phyloP scores from a whole-genome alignment of 2,888 invertebrate species.

The Meandrusa payeni region DNA sequence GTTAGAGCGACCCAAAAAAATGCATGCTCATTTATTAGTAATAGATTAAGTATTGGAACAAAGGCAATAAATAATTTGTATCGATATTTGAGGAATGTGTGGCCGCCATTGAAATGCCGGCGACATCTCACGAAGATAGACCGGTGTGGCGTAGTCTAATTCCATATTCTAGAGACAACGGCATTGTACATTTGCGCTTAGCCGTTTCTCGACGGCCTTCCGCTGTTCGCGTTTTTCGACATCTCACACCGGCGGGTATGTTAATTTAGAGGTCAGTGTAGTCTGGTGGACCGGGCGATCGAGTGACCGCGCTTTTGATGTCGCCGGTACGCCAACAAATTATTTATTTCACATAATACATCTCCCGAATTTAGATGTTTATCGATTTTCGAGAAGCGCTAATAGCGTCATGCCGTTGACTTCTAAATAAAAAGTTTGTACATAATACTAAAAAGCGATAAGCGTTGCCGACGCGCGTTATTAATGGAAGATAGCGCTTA shows the following conservation, averaged over 20 bases:
- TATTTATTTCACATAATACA: conserved; percentile 68
- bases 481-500: conserved; percentile 20
- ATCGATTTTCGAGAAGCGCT: conserved; percentile 71
- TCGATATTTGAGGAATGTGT: conserved; percentile 65
- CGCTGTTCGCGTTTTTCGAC: conserved; percentile 12
- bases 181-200: conserved; percentile 44
- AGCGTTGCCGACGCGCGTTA: conserved; percentile 16
- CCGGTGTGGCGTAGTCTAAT: conserved; percentile 48
- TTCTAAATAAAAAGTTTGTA: conserved; percentile 8
- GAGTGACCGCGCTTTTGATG: conserved; percentile 54
- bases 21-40: no score
- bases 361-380: conserved; percentile 66
- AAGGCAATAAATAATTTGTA: conserved; percentile 64
- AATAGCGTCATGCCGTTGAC: conserved; percentile 54
- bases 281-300: conserved; percentile 24
- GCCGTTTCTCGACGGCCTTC: conserved; percentile 27
- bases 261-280: conserved; percentile 36
- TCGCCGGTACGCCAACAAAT: conserved; percentile 54
- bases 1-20: no score
- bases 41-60: conserved; percentile 41
- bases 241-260: conserved; percentile 22
- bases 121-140: conserved; percentile 55
- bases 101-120: conserved; percentile 64
- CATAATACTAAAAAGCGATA: conserved; percentile 6
- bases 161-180: conserved; percentile 52